Conservation (phyloP, 1,140 invertebrate genomes). For the Drosophila rufa region DNA sequence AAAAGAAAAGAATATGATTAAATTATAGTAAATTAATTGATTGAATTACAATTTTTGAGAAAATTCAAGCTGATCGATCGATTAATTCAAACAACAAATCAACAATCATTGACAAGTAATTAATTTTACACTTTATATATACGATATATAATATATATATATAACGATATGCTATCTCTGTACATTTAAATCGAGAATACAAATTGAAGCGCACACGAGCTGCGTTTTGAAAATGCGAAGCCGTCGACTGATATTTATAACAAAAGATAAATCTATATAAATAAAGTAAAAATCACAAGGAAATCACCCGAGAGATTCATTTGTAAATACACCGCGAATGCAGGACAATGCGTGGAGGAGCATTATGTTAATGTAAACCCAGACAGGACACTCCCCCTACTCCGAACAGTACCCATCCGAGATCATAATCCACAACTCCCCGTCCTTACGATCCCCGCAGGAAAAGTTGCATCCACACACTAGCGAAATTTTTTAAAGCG, state of each 20-base stretch:
- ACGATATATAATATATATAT: slow-evolving; percentile 38
- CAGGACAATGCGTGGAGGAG: slow-evolving; percentile 28
- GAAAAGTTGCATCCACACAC: slow-evolving; percentile 66
- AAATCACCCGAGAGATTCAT: slow-evolving; percentile 41
- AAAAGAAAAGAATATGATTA: slow-evolving; percentile 38
- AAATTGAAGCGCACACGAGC: slow-evolving; percentile 62
- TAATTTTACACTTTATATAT: slow-evolving; percentile 54
- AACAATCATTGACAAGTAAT: slow-evolving; percentile 57
- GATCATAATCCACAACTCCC: neutral
- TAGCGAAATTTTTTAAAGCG: slow-evolving; percentile 76
- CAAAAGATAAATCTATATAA: slow-evolving; percentile 33
- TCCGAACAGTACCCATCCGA: slow-evolving; percentile 21
- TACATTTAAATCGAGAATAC: slow-evolving; percentile 54
- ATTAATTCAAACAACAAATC: slow-evolving; percentile 49
- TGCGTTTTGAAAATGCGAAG: slow-evolving; percentile 66
- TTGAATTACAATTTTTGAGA: slow-evolving; percentile 39
- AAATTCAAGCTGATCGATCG: slow-evolving; percentile 44
- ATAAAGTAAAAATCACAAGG: slow-evolving; percentile 40
- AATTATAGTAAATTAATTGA: slow-evolving; percentile 51
- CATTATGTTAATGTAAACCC: slow-evolving; percentile 53
- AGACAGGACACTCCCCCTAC: neutral
- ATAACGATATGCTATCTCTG: slow-evolving; percentile 41
- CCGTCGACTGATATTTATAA: slow-evolving; percentile 80
- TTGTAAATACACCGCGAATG: slow-evolving; percentile 55
- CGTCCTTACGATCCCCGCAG: slow-evolving; percentile 17